Evolutionary conservation across 2,888 invertebrate genomes (phyloP), one percentile per base, ranked within the genome.

Genomic region (Dasypogon diadema): DNA sequence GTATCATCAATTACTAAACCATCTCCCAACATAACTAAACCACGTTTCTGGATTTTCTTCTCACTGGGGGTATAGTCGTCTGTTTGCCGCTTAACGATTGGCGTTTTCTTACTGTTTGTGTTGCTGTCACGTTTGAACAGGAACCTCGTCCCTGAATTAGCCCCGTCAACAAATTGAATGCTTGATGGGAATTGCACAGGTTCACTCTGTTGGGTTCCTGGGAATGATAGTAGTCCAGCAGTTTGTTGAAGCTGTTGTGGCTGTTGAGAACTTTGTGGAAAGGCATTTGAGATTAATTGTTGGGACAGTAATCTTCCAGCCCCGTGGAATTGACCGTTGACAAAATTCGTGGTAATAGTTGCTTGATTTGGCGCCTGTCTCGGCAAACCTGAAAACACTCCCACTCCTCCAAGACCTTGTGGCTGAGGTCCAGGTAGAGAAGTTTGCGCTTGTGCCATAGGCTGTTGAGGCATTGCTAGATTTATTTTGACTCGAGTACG

Each of bases 1-100:
- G 88, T 87, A 80, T 92, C 91, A 79, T 93, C 92, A 0, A 92
- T 86, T 58, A 93, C 85, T 0, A 91, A 89, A 0, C 92, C 93
- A 78, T 92, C 92, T 0, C 90, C 88, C 4, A 93, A 82, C 22
- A 89, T 87, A 0, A 92, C 87, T 26, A 93, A 83, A 1, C 91
- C 93, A 0, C 93, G 89, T 80, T 93, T 92, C 65, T 88, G 88
- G 68, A 90, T 87, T 81, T 88, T 90, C 54, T 88, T 89, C 83
- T 83, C 72, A 79, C 83, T 75, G 4, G 78, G 77, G 30, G 80
- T 80, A 2, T 75, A 77, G 1, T 63, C 76, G 18, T 18, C 18
- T 10, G 21, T 70, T 55, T 68, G n/a, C 14, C 22, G 8, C 2
- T 42, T 42, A 12, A 1, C n/a, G n/a, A 42, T 42, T 3, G n/a